Evolutionary conservation across 2,797 vertebrate genomes (phyloP), one percentile per base, ranked within the genome.

Genomic region (Hylomyscus alleni): DNA sequence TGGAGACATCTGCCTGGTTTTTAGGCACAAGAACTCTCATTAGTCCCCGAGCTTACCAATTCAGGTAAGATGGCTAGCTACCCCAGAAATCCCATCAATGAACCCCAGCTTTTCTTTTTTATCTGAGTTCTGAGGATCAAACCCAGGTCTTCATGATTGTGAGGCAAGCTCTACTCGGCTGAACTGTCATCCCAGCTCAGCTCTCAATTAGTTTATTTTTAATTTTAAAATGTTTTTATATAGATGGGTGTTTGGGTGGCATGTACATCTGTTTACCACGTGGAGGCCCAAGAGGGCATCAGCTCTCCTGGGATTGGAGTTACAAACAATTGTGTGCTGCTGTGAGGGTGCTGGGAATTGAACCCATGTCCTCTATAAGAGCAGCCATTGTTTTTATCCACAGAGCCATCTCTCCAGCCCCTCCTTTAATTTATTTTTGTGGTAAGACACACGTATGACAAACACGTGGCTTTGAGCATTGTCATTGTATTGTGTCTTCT

Each of bases 401-500:
- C 15, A 85, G 26, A 58, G 11, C 17, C 37, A n/a, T 50, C 88
- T 89, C 29, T 60, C 44, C 29, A 62, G 56, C 2, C 29, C 31
- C 40, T 62, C 31, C 4, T 34, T 60, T 58, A 14, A 34, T 44
- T 54, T n/a, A 87, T 12, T 73, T 72, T 37, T 54, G n/a, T 11
- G 14, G 22, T 37, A 73, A 87, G 67, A 54, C 17, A 31, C 26
- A 54, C 8, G 0, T 11, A 56, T 69, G 22, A 10, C 85, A n/a
- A 54, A 40, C 22, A 37, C 0, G 24, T 54, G 50, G 47, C 2
- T 37, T 69, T 52, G 47, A 54, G 20, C 13, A 31, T 80, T 86
- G 34, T 20, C 6, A 0, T 10, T 3, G 22, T 47, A 3, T 1
- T 14, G 24, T 2, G 47, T 26, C 10, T 13, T 8, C 12, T 15